A percentile compares a stretch with the other conserved stretches of the same genome.
Conservation (phyloP, 2,113 vertebrate species). For the Tetrax tetrax region DNA sequence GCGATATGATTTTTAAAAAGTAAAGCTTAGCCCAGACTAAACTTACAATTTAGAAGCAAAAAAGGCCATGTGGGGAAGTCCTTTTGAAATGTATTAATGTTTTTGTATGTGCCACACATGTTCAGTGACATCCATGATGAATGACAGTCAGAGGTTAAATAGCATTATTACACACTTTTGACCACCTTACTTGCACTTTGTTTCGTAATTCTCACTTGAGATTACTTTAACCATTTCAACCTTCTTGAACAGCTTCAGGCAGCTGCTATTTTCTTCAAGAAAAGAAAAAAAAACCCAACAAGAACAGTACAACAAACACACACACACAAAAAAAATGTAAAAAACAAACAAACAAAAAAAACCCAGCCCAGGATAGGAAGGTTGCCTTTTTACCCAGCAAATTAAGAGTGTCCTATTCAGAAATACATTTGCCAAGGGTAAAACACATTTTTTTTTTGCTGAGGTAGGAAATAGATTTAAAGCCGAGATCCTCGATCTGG, state of each 20-base stretch:
- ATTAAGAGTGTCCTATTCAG: not conserved
- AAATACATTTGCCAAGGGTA: not conserved
- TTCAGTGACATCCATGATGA: not conserved
- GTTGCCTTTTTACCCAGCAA: not conserved
- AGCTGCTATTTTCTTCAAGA: not conserved
- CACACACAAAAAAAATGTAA: too few species aligned
- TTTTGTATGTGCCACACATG: not conserved
- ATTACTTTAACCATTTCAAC: not conserved
- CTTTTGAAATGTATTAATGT: not conserved
- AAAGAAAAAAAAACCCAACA: not conserved
- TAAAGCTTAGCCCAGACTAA: not conserved
- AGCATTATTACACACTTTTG: not conserved
- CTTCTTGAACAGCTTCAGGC: not conserved
- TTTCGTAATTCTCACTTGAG: not conserved
- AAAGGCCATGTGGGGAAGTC: not conserved
- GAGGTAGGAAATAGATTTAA: not conserved
- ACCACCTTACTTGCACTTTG: not conserved
- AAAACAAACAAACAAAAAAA: not conserved
- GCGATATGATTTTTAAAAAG: not conserved
- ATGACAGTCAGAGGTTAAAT: conserved; percentile 2
- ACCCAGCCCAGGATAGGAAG: not conserved
- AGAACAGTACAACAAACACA: not conserved
- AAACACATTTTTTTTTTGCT: not conserved
- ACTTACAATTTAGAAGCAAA: not conserved
- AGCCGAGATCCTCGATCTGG: not conserved